Base-by-base conservation (phyloP, 2,113 vertebrate species). In the Cricetomys ansorgei region DNA sequence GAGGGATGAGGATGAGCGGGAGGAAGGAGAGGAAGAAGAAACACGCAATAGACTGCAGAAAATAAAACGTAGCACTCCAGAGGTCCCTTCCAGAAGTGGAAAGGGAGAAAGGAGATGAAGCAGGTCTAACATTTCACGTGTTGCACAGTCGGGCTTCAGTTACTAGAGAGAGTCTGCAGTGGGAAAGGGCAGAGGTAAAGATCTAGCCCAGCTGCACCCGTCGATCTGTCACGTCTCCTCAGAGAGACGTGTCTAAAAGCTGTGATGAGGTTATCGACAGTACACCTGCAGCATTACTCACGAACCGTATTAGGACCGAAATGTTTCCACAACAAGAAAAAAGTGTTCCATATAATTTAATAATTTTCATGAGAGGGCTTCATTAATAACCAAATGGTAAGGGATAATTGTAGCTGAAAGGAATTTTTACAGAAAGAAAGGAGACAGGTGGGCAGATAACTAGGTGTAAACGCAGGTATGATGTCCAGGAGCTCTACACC, bases 41-140 rank as follows among this genome's bases (percentile, higher is more conserved):
- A n/a, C n/a, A n/a, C n/a, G n/a, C n/a, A n/a, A n/a, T n/a, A 95
- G 67, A 96, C 94, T 97, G 93, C 23, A 93, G 77, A 97, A 95
- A 96, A 91, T 87, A 97, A 96, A 97, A 97, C 94, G 19, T 94
- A 94, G 96, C 89, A 93, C 94, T 92, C n/a, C n/a, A n/a, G n/a
- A n/a, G n/a, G n/a, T n/a, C n/a, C n/a, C n/a, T n/a, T n/a, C n/a
- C 72, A 95, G 95, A 97, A 57, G 84, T 93, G 67, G 11, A 40
- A 86, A 93, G 86, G 88, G 91, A 94, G 45, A 96, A 94, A 96
- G 86, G 87, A 95, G 94, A 92, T 37, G 91, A 87, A 97, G 87
- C 76, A 92, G 92, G 95, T 89, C 92, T 73, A 94, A 96, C 93
- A n/a, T n/a, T n/a, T n/a, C n/a, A n/a, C n/a, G n/a, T n/a, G n/a